Conservation (phyloP, 2,888 invertebrate genomes). For the Altica lythri region DNA sequence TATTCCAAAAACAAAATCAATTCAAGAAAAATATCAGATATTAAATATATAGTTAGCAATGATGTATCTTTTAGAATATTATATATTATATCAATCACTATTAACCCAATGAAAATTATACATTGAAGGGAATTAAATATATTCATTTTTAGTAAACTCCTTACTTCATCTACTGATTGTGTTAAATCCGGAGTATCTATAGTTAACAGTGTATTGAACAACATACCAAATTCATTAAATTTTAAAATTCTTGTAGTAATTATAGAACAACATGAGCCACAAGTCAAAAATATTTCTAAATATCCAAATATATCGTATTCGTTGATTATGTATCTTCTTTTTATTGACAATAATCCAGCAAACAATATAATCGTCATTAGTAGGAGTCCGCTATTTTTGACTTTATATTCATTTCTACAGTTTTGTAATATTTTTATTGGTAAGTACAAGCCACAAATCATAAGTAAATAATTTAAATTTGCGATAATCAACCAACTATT, state of each 20-base stretch:
- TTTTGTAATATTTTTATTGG: constrained; percentile 3
- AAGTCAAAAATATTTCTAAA: constrained; percentile 6
- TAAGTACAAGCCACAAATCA: constrained; percentile 22
- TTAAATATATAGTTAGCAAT: not conserved
- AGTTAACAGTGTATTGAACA: constrained; percentile 8
- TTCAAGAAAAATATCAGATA: constrained; percentile 13
- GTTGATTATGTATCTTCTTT: not conserved
- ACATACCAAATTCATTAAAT: constrained; percentile 12
- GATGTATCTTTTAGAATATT: not conserved
- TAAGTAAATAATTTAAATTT: constrained; percentile 5
- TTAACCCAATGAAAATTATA: not conserved
- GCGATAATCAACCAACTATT: not conserved
- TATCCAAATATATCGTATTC: not conserved
- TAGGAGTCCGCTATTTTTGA: constrained; percentile 17
- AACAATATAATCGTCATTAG: constrained; percentile 15
- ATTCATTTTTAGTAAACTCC: constrained; percentile 1
- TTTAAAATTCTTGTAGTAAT: constrained; percentile 14
- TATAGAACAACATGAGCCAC: constrained; percentile 13
- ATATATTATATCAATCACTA: not conserved
- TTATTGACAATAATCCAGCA: constrained; percentile 7
- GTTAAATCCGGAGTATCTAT: not conserved
- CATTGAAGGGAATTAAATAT: not conserved
- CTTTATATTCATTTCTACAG: constrained; percentile 3
- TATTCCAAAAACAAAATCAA: constrained; percentile 23
- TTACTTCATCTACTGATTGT: not conserved